Evolutionary conservation across 30 jellyfish, hydroid and myxozoan genomes (phyloP).

Genomic region (Hydractinia echinata): DNA sequence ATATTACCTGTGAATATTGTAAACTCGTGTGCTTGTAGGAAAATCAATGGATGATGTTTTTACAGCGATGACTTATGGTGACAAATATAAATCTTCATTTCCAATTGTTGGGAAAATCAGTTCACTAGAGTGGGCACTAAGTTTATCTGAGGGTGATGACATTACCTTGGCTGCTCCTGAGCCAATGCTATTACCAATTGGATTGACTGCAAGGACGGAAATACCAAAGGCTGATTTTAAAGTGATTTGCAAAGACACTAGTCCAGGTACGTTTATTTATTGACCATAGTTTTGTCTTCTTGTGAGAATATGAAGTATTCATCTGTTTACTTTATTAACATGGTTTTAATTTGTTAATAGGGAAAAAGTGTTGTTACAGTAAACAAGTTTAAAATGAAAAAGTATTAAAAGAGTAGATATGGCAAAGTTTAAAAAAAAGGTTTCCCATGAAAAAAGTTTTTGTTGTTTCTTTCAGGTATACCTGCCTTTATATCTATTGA

Average conservation of each 20-base stretch:
- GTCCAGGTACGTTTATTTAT: too few species aligned
- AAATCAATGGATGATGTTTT: slow-evolving; percentile 18
- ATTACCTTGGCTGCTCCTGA: slow-evolving; percentile 20
- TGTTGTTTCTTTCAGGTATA: background rate
- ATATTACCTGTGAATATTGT: background rate
- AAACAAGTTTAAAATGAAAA: too few species aligned
- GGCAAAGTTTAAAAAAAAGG: too few species aligned
- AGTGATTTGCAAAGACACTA: background rate
- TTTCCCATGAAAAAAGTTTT: background rate
- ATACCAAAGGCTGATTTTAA: slow-evolving; percentile 14
- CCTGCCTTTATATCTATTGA: slow-evolving; percentile 19
- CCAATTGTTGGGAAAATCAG: slow-evolving; percentile 18
- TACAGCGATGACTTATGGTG: background rate
- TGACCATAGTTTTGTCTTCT: background rate
- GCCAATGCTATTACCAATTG: slow-evolving; percentile 30
- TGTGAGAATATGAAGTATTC: too few species aligned
- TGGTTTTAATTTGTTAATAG: background rate
- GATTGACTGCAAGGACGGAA: slow-evolving; percentile 26
- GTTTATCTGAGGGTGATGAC: slow-evolving; percentile 23
- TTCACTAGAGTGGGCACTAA: slow-evolving; percentile 21
- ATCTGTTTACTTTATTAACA: background rate
- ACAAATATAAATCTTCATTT: background rate
- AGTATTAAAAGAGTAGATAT: too few species aligned
- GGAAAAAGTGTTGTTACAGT: background rate
- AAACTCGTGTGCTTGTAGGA: slow-evolving; percentile 10